Evolutionary conservation across 2,113 vertebrate genomes (phyloP).

Genomic region (Platycercus adscitus): DNA sequence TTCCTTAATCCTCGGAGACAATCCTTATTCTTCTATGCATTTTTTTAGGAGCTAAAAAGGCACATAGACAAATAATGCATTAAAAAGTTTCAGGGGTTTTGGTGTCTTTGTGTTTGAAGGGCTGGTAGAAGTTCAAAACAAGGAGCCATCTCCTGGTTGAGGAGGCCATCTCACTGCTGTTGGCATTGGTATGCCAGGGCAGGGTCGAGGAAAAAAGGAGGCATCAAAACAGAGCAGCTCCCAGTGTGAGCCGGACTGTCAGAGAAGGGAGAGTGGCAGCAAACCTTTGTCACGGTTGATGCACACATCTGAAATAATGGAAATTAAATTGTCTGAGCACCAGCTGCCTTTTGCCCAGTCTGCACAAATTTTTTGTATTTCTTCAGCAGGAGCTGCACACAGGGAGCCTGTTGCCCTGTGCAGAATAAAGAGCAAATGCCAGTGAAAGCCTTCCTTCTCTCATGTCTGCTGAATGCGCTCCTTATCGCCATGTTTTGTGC

Average conservation of each 20-base stretch:
- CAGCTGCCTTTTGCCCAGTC: not conserved
- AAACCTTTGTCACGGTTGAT: rapidly evolving
- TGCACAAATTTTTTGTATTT: rapidly evolving
- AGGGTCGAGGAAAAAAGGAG: not conserved
- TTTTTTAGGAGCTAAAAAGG: slow-evolving; percentile 69
- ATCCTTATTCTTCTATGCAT: slow-evolving; percentile 49
- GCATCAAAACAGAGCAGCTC: too few relatives aligned
- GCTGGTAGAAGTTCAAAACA: not conserved
- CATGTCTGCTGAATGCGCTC: not conserved
- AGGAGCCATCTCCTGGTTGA: not conserved
- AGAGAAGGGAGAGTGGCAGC: not conserved
- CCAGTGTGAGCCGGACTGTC: rapidly evolving
- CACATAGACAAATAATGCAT: slow-evolving; percentile 1
- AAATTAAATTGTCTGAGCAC: not conserved
- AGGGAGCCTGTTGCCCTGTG: not conserved
- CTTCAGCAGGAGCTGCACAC: not conserved
- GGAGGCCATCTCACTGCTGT: not conserved
- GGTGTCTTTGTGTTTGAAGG: not conserved
- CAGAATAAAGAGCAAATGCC: not conserved
- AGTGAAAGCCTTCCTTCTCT: not conserved
- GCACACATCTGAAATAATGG: rapidly evolving
- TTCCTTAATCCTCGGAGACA: slow-evolving; percentile 46
- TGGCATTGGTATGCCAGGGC: not conserved
- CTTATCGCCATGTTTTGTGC: slow-evolving; percentile 29
- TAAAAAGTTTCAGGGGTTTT: not conserved